phyloP scores from a whole-genome alignment of 30 jellyfish, hydroid and myxozoan genomes.

The Catostylus mosaicus region DNA sequence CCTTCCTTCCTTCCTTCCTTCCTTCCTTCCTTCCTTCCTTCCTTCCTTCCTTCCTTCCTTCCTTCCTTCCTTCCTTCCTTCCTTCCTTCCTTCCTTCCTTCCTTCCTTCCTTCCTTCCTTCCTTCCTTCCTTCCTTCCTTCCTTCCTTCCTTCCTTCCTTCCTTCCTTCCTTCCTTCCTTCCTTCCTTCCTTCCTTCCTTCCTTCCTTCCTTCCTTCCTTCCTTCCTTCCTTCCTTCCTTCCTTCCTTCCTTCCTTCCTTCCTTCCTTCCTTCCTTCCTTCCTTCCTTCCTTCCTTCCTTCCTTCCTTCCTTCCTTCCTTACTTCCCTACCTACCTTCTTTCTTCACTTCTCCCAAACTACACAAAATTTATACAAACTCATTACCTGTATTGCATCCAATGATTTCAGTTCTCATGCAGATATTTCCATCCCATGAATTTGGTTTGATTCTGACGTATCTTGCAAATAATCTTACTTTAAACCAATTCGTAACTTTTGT shows the following conservation, averaged over 20 bases:
- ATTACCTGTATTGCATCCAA: slow-evolving; percentile 75
- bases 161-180: background rate
- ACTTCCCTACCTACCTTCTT: background rate
- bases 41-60: background rate
- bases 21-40: background rate
- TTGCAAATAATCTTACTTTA: slow-evolving; percentile 24
- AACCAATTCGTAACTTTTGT: slow-evolving; percentile 68
- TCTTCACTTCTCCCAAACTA: background rate
- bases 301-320: background rate
- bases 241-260: background rate
- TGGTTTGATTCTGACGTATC: slow-evolving; percentile 47
- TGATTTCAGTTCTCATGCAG: slow-evolving; percentile 63
- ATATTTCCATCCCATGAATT: slow-evolving; percentile 20
- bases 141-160: background rate
- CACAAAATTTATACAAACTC: too few relatives aligned
- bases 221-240: background rate
- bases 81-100: background rate
- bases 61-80: background rate
- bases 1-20: background rate
- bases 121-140: background rate
- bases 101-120: background rate
- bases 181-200: background rate
- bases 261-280: background rate
- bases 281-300: background rate
- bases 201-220: background rate